Conservation (phyloP, 2,888 invertebrate genomes). For the Margaritifera margaritifera region DNA sequence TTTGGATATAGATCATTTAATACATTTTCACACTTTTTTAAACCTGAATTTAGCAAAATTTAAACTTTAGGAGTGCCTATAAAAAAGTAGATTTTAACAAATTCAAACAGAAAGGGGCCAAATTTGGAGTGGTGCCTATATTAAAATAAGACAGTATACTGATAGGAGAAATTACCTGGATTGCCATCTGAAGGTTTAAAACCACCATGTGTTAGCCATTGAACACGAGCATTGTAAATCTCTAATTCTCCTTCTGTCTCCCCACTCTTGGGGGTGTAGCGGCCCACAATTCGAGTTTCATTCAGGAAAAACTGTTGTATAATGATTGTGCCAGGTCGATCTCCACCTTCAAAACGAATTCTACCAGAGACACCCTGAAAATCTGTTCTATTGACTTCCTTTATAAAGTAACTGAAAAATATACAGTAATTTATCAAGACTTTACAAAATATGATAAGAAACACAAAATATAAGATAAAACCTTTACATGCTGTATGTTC, state of each 20-base stretch:
- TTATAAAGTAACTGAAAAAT: slow-evolving; percentile 77
- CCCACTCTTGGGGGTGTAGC: slow-evolving; percentile 60
- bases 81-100: too few species aligned
- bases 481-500: too few species aligned
- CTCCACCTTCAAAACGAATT: slow-evolving; percentile 81
- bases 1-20: too few species aligned
- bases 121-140: too few species aligned
- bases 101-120: too few species aligned
- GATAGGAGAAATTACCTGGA: slow-evolving; percentile 35
- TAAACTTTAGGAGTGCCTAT: too few species aligned
- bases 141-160: too few species aligned
- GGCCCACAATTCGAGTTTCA: slow-evolving; percentile 64
- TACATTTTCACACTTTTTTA: too few species aligned
- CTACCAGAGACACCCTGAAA: slow-evolving; percentile 84
- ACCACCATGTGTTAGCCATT: slow-evolving; percentile 80
- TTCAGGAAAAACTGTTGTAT: slow-evolving; percentile 71
- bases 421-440: background rate
- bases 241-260: slow-evolving; percentile 44
- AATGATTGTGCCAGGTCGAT: slow-evolving; percentile 75
- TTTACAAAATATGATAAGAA: too few species aligned
- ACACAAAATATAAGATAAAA: too few species aligned
- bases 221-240: slow-evolving; percentile 77
- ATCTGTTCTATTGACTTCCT: slow-evolving; percentile 79
- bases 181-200: slow-evolving; percentile 79
- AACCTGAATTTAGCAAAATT: too few species aligned